phyloP scores from a whole-genome alignment of 2,797 vertebrate species.

The Gephyroberyx darwinii region DNA sequence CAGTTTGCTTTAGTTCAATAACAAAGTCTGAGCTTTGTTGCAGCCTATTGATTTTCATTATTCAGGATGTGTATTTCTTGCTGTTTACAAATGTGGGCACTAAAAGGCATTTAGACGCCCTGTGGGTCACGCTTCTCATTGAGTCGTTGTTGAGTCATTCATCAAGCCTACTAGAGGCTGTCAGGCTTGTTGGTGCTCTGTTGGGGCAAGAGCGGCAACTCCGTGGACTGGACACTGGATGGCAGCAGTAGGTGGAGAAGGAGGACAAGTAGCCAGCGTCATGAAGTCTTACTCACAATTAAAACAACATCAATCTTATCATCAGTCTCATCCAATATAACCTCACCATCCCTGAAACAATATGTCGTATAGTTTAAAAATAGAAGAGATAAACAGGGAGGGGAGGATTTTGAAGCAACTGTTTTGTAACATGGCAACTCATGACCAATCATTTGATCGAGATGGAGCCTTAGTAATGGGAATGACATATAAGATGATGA shows the following conservation, averaged over 20 bases:
- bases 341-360: not conserved
- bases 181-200: conserved; percentile 5
- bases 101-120: conserved; percentile 34
- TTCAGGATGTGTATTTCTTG: conserved; percentile 25
- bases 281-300: conserved; percentile 23
- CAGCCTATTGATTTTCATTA: conserved; percentile 44
- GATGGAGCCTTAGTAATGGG: conserved; percentile 18
- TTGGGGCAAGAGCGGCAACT: conserved; percentile 23
- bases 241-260: conserved; percentile 11
- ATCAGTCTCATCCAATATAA: not conserved
- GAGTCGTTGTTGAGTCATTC: conserved; percentile 25
- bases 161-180: conserved; percentile 30
- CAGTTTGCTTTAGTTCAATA: not conserved
- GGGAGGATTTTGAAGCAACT: no score
- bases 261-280: conserved; percentile 1
- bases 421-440: not conserved
- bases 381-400: not conserved
- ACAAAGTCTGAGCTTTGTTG: conserved; percentile 37
- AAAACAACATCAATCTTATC: not conserved
- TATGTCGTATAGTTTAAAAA: not conserved
- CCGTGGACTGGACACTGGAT: conserved; percentile 16
- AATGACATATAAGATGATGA: not conserved
- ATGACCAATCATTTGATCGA: conserved; percentile 14
- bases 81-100: conserved; percentile 13
- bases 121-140: conserved; percentile 14